Evolutionary conservation across 2,797 vertebrate genomes (phyloP).

Genomic region (Sebastes alutus): DNA sequence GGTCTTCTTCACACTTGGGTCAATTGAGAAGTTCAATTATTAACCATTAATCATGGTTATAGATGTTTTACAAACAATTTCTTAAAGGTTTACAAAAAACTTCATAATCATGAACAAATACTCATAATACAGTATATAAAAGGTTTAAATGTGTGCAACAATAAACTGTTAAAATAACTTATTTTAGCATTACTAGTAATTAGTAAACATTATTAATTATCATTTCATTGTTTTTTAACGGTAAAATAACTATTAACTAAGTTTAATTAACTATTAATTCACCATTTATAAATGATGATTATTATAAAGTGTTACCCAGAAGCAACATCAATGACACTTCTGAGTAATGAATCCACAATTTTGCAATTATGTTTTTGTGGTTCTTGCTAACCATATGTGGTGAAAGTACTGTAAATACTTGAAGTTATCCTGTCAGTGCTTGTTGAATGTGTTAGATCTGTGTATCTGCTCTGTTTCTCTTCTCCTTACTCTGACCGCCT

Average conservation of each 20-base stretch:
- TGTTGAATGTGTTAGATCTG: background rate
- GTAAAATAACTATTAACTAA: no score
- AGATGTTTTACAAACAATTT: rapidly evolving
- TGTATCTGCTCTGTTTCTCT: background rate
- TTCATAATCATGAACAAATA: no score
- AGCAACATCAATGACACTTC: background rate
- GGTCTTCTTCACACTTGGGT: background rate
- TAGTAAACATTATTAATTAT: no score
- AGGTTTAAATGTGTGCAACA: no score
- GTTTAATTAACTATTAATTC: no score
- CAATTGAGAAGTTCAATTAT: background rate
- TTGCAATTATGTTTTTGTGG: background rate
- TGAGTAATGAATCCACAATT: background rate
- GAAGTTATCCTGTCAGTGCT: background rate
- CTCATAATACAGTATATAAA: no score
- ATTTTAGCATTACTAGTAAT: no score
- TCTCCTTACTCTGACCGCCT: background rate
- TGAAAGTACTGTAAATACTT: background rate
- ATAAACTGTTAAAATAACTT: no score
- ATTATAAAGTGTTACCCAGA: background rate
- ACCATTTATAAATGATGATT: no score
- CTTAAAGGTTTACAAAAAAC: no score
- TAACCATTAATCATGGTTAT: no score
- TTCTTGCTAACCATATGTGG: background rate
- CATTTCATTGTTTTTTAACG: no score